phyloP scores from a whole-genome alignment of 2,113 vertebrate genomes.

The Scolopax mira region DNA sequence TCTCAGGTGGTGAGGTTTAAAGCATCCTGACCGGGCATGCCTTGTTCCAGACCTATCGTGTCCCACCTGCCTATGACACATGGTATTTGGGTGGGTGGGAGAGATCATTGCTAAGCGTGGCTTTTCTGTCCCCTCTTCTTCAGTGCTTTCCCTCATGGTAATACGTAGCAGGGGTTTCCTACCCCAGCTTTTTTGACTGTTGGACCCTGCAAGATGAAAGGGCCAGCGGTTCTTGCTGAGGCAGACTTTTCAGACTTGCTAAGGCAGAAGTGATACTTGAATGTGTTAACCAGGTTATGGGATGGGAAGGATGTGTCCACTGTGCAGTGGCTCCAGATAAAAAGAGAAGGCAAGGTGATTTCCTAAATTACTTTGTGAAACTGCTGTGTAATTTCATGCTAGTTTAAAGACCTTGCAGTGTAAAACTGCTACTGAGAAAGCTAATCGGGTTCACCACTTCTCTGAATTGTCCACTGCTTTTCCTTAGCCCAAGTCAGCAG shows the following conservation, averaged over 20 bases:
- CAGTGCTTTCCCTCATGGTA: not conserved
- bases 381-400: not conserved
- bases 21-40: not conserved
- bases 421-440: not conserved
- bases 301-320: not conserved
- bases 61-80: not conserved
- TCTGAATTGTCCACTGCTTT: not conserved
- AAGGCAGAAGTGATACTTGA: not conserved
- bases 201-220: rapidly evolving
- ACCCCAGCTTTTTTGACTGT: not conserved
- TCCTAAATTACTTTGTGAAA: not conserved
- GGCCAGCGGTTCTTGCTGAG: not conserved
- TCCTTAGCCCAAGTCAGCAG: not conserved
- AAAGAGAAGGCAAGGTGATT: not conserved
- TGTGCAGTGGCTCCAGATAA: not conserved
- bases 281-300: not conserved
- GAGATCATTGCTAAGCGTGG: not conserved
- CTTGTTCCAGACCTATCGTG: rapidly evolving
- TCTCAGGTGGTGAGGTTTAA: not conserved
- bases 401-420: not conserved
- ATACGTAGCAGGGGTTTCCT: not conserved
- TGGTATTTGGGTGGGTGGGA: not conserved
- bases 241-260: not conserved
- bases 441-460: not conserved
- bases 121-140: not conserved